Evolutionary conservation across 2,888 invertebrate genomes (phyloP).

Genomic region (Ormyrus nitidulus): DNA sequence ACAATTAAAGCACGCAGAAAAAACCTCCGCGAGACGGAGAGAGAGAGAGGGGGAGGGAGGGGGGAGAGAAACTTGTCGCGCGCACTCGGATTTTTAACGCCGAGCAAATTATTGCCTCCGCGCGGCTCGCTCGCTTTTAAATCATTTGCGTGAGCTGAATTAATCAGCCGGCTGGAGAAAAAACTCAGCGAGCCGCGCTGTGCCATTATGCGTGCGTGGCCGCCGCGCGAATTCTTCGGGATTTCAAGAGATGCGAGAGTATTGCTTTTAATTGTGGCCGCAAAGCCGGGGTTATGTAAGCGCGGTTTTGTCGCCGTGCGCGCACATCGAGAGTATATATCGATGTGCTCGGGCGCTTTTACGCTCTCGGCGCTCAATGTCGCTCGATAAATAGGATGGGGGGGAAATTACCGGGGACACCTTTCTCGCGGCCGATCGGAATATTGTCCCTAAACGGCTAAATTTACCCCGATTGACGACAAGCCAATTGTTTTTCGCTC

Average conservation of each 20-base stretch:
- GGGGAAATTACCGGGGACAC: conserved; percentile 30
- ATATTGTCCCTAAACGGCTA: no score
- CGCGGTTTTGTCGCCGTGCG: no score
- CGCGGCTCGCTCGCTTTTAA: conserved; percentile 27
- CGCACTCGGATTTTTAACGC: no score
- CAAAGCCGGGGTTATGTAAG: no score
- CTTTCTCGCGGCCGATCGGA: background rate
- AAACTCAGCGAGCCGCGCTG: background rate
- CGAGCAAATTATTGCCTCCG: background rate
- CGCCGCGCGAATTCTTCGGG: background rate
- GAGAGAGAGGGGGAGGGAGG: background rate
- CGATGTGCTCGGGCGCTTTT: no score
- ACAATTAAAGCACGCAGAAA: conserved; percentile 46
- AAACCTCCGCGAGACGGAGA: background rate
- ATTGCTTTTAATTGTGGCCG: no score
- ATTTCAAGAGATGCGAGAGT: background rate
- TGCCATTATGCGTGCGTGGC: background rate
- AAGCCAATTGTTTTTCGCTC: conserved; percentile 19
- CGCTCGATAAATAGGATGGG: background rate
- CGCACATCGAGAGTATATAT: no score
- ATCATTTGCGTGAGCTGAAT: conserved; percentile 55
- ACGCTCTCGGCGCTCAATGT: no score
- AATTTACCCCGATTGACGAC: background rate
- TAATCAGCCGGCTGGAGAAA: conserved; percentile 30
- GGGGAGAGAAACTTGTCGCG: background rate